Percentiles rank a stretch among this genome's conserved stretches.
Conservation (phyloP, 2,797 vertebrate species). For the Chelon auratus region DNA sequence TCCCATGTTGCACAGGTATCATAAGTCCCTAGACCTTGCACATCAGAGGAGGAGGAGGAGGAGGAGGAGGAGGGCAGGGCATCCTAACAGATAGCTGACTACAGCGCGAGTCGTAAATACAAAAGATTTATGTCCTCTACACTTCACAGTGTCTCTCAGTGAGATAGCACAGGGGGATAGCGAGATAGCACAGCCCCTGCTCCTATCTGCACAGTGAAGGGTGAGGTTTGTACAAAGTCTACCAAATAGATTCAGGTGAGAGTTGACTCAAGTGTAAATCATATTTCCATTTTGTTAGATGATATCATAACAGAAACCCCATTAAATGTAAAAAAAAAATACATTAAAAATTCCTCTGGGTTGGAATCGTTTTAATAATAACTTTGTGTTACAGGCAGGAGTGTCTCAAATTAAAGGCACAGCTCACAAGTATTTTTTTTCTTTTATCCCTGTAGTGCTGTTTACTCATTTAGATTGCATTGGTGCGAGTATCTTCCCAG, state of each 20-base stretch:
- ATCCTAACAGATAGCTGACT: conserved; percentile 83
- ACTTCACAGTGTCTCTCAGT: conserved; percentile 66
- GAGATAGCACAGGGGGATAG: conserved; percentile 71
- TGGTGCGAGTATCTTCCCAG: no score
- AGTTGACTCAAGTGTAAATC: conserved; percentile 39
- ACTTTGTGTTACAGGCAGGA: conserved; percentile 3
- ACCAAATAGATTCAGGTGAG: conserved; percentile 11
- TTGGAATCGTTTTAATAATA: background rate
- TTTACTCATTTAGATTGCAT: no score
- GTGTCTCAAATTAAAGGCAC: background rate
- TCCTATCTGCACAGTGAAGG: conserved; percentile 56
- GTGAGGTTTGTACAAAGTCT: conserved; percentile 48
- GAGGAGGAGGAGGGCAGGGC: conserved; percentile 60
- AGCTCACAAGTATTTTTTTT: no score
- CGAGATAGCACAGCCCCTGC: conserved; percentile 64
- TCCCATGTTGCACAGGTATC: conserved; percentile 52
- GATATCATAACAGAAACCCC: conserved; percentile 1
- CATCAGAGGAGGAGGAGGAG: conserved; percentile 53
- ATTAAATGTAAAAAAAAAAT: background rate
- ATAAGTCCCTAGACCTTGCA: conserved; percentile 51
- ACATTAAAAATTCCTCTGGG: background rate
- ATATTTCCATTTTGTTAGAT: conserved; percentile 25
- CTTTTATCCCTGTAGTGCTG: no score
- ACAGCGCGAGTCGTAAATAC: conserved; percentile 82
- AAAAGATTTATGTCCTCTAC: conserved; percentile 79